Conservation (phyloP, 2,797 vertebrate genomes). For the Clarias laeviceps region DNA sequence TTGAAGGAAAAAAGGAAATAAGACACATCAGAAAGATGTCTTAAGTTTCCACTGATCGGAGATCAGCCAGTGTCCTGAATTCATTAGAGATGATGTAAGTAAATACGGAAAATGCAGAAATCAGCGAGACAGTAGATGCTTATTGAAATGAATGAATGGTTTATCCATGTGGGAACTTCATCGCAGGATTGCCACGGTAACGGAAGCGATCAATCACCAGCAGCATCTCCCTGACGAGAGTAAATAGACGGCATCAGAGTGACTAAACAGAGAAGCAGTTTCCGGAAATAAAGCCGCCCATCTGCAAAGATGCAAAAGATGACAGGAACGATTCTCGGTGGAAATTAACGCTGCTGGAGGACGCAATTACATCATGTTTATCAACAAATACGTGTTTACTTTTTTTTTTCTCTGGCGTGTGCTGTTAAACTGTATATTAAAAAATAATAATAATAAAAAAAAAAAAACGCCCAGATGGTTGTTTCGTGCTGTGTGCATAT, state of each 20-base stretch:
- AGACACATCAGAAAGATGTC: neutral
- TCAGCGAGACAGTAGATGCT: neutral
- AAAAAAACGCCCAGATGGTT: neutral
- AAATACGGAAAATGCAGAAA: neutral
- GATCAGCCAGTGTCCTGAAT: neutral
- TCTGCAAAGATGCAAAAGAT: neutral
- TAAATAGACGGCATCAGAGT: neutral
- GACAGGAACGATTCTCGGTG: neutral
- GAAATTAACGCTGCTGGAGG: neutral
- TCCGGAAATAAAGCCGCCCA: slow-evolving; percentile 9
- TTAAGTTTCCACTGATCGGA: neutral
- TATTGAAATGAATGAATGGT: neutral
- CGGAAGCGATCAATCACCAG: slow-evolving; percentile 49
- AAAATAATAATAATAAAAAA: no score
- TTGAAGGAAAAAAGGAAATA: neutral
- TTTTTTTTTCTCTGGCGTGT: neutral
- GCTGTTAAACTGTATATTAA: neutral
- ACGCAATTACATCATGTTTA: neutral
- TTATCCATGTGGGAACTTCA: neutral
- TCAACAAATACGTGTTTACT: neutral
- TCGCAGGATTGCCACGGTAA: slow-evolving; percentile 39
- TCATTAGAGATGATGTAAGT: neutral
- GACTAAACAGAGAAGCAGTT: slow-evolving; percentile 11
- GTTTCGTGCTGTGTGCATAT: neutral
- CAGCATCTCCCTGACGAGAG: slow-evolving; percentile 43